These are phyloP conservation scores for Cherax quadricarinatus DNA, from an alignment of 1,140 invertebrate genomes.

Conservation along the genomic window DNA sequence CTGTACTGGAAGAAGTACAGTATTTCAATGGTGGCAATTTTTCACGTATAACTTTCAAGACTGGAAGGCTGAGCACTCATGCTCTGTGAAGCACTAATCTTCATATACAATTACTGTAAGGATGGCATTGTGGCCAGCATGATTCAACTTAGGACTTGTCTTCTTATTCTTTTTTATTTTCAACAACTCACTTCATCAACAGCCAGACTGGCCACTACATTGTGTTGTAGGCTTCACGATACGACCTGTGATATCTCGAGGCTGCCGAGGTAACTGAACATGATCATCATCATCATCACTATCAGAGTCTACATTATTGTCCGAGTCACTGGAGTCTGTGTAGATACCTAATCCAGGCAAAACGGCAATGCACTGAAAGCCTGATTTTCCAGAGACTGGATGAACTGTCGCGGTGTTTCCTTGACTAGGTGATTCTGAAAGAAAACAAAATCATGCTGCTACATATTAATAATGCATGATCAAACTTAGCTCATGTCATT, in stretches of 20 bases:
- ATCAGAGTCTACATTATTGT: constrained; percentile 59
- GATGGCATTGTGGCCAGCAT: not conserved
- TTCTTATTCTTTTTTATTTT: not conserved
- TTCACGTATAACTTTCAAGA: not conserved
- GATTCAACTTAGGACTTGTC: not conserved
- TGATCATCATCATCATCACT: constrained; percentile 52
- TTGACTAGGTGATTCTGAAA: not conserved
- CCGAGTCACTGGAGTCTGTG: constrained; percentile 64
- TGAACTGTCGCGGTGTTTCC: not conserved
- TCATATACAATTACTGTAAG: not conserved
- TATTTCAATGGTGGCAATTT: not conserved
- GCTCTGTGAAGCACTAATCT: not conserved
- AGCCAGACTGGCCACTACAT: constrained; percentile 44
- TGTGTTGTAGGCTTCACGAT: constrained; percentile 52
- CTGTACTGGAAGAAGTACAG: too few species aligned
- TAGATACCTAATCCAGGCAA: constrained; percentile 59
- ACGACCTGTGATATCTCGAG: constrained; percentile 55
- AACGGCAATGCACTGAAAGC: constrained; percentile 59
- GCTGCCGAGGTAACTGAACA: constrained; percentile 18
- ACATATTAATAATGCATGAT: too few species aligned
- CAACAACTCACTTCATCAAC: not conserved
- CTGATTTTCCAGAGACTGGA: constrained; percentile 14
- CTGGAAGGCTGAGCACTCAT: not conserved
- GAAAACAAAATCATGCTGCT: not conserved
- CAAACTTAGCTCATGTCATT: too few species aligned